A percentile compares a stretch with the other conserved stretches of the same genome.
Evolutionary conservation across 2,888 invertebrate genomes (phyloP).

Genomic region (Junonia oenone): DNA sequence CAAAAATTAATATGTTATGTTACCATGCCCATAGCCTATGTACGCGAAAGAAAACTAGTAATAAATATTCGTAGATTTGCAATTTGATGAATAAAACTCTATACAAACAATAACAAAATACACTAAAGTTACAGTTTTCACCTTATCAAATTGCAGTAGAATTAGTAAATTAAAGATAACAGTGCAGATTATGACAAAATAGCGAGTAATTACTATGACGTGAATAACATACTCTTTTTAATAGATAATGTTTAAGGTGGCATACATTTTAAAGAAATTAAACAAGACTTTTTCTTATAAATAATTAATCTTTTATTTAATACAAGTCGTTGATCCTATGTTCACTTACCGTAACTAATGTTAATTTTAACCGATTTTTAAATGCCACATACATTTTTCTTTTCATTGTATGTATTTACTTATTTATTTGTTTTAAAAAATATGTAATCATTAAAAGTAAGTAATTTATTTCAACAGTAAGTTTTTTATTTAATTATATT

Average conservation of each 20-base stretch:
- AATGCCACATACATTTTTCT: not conserved
- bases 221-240: not conserved
- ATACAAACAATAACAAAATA: too few species aligned
- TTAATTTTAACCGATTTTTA: not conserved
- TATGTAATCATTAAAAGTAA: too few species aligned
- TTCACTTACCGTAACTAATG: not conserved
- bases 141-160: not conserved
- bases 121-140: too few species aligned
- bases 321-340: conserved; percentile 4
- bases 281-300: not conserved
- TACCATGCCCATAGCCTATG: too few species aligned
- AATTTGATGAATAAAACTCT: too few species aligned
- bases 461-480: too few species aligned
- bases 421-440: too few species aligned
- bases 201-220: not conserved
- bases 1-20: too few species aligned
- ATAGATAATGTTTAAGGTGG: not conserved
- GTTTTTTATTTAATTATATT: too few species aligned
- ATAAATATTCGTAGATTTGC: too few species aligned
- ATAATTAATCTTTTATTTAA: not conserved
- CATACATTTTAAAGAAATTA: not conserved
- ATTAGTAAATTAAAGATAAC: not conserved
- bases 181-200: not conserved
- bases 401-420: too few species aligned
- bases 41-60: too few species aligned